These are phyloP conservation scores for Mellivora capensis DNA, from an alignment of 2,113 vertebrate species.

Conservation along the genomic window DNA sequence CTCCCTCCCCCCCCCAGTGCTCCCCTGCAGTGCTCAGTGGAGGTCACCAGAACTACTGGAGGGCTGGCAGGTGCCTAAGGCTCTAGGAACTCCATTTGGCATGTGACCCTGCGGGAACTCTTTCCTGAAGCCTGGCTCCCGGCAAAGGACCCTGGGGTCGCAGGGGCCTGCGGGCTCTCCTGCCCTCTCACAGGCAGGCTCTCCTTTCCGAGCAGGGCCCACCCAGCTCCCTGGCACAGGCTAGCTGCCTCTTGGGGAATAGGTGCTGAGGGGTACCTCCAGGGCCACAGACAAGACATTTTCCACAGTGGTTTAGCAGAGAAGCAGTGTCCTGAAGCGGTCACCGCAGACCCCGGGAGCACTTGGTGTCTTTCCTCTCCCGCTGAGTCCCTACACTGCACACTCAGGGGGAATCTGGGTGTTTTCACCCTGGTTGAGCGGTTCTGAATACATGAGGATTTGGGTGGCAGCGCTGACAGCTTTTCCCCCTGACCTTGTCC, in stretches of 20 bases:
- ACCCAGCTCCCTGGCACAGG: too few species aligned
- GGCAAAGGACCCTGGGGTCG: too few species aligned
- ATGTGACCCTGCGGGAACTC: too few species aligned
- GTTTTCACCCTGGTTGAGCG: not conserved
- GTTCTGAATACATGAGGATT: not conserved
- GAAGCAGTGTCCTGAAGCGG: too few species aligned
- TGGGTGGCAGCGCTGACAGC: not conserved
- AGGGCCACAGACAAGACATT: not conserved
- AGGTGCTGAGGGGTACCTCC: not conserved
- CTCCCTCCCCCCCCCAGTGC: too few species aligned
- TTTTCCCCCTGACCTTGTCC: not conserved
- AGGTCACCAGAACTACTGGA: too few species aligned
- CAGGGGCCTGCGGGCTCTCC: too few species aligned
- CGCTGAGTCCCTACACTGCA: accelerated
- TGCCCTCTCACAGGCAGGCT: not conserved
- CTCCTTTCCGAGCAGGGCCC: not conserved
- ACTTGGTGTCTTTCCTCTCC: not conserved
- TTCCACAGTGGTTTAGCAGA: too few species aligned
- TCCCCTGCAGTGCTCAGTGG: not conserved
- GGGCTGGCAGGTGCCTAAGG: not conserved
- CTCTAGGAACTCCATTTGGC: not conserved
- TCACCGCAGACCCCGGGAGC: not conserved
- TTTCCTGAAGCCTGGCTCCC: too few species aligned
- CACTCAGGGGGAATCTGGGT: not conserved
- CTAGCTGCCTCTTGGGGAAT: not conserved